Conservation (phyloP, 2,888 invertebrate genomes). For the Parelbella ahira region DNA sequence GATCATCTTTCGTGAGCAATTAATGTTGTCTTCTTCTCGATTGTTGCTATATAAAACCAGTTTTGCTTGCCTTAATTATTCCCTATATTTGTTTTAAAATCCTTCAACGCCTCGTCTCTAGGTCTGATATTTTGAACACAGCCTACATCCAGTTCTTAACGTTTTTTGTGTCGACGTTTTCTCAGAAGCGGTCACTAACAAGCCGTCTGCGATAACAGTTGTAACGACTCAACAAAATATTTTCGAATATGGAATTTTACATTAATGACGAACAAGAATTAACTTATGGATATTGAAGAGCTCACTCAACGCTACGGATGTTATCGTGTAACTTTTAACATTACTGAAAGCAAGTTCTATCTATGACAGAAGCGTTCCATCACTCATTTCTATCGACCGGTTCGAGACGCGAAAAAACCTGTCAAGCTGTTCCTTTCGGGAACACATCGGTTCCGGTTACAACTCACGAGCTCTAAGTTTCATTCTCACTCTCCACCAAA, state of each 20-base stretch:
- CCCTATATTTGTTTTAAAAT: conserved; percentile 22
- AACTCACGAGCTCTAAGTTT: conserved; percentile 5
- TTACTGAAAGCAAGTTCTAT: too few relatives aligned
- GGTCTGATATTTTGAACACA: conserved; percentile 18
- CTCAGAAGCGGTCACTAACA: conserved; percentile 15
- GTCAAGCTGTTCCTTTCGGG: conserved; percentile 35
- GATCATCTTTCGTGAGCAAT: conserved; percentile 19
- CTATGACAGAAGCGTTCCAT: conserved; percentile 36
- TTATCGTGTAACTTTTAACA: conserved; percentile 8
- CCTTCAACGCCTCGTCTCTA: conserved; percentile 12
- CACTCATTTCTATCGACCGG: conserved; percentile 44
- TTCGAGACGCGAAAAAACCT: conserved; percentile 38
- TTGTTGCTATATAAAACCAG: conserved; percentile 27
- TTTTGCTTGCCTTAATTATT: conserved; percentile 28
- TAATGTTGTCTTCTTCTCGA: conserved; percentile 22
- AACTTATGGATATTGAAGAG: too few relatives aligned
- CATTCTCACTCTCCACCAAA: conserved; percentile 12
- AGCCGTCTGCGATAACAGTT: conserved; percentile 9
- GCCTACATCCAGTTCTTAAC: conserved; percentile 19
- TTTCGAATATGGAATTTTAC: too few relatives aligned
- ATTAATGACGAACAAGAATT: too few relatives aligned
- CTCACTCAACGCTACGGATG: too few relatives aligned
- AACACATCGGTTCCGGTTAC: conserved; percentile 30
- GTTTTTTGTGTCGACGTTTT: conserved; percentile 15
- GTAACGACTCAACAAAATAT: background rate